Evolutionary conservation across 1,140 invertebrate genomes (phyloP).

Genomic region (Pteromalus puparum): DNA sequence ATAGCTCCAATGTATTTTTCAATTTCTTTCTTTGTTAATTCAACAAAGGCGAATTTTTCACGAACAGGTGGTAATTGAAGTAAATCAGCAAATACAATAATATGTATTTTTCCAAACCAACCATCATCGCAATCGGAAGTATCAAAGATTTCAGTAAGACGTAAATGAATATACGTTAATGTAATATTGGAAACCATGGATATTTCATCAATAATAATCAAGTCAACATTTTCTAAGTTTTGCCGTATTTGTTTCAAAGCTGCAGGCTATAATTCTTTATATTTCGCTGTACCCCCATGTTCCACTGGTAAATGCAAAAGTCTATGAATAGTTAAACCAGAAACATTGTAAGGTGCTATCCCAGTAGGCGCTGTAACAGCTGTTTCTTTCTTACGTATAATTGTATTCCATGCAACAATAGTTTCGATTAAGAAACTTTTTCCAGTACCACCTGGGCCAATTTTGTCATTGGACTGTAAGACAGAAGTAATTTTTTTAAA

Average conservation of each 20-base stretch:
- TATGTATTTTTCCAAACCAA: constrained; percentile 55
- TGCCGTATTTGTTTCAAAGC: constrained; percentile 55
- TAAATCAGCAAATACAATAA: too few species aligned
- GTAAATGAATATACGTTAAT: constrained; percentile 60
- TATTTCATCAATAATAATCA: constrained; percentile 65
- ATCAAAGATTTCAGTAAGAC: constrained; percentile 61
- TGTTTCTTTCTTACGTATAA: constrained; percentile 54
- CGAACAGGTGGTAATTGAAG: constrained; percentile 50
- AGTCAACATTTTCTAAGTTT: constrained; percentile 57
- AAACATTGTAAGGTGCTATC: constrained; percentile 56
- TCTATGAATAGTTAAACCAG: constrained; percentile 57
- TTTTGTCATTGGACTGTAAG: constrained; percentile 30
- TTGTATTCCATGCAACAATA: constrained; percentile 53
- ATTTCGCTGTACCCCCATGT: constrained; percentile 53
- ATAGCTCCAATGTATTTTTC: constrained; percentile 56
- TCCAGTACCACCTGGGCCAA: constrained; percentile 55
- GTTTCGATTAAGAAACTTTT: constrained; percentile 55
- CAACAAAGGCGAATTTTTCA: constrained; percentile 57
- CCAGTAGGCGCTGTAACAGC: constrained; percentile 58
- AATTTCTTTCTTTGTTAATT: constrained; percentile 51
- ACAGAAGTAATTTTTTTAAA: constrained; percentile 52
- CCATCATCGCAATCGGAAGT: constrained; percentile 54
- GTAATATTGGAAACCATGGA: constrained; percentile 67
- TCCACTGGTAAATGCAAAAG: constrained; percentile 55
- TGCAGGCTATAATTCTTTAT: constrained; percentile 48